Evolutionary conservation across 1,140 invertebrate genomes (phyloP).

Genomic region (Sinonovacula constricta): DNA sequence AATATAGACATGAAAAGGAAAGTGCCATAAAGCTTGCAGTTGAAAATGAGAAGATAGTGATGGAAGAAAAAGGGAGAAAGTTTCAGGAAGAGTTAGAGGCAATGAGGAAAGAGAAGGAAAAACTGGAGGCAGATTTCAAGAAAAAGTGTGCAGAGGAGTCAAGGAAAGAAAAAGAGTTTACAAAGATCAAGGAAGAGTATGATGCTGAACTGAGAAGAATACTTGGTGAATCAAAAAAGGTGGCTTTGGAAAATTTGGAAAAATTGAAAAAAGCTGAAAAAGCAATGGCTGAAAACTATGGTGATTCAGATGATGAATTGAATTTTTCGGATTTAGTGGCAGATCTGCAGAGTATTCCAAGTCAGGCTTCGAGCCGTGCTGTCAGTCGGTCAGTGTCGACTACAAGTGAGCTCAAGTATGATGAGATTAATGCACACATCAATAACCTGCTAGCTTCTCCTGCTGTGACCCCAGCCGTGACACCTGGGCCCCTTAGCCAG

Average conservation of each 20-base stretch:
- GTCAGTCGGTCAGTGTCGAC: conserved; percentile 56
- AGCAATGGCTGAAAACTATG: conserved; percentile 60
- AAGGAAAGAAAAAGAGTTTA: conserved; percentile 63
- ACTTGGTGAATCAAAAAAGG: conserved; percentile 62
- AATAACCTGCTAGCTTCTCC: conserved; percentile 43
- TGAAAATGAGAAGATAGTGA: conserved; percentile 55
- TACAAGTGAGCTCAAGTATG: conserved; percentile 57
- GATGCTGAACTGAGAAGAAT: conserved; percentile 63
- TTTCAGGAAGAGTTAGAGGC: conserved; percentile 61
- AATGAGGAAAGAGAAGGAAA: conserved; percentile 59
- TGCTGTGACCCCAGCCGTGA: conserved; percentile 38
- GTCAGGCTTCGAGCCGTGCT: conserved; percentile 54
- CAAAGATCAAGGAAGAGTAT: conserved; percentile 64
- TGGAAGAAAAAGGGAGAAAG: conserved; percentile 49
- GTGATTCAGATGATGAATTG: conserved; percentile 56
- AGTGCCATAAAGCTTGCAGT: conserved; percentile 54
- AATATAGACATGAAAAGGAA: conserved; percentile 54
- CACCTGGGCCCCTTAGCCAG: neutral
- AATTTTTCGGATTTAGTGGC: conserved; percentile 48
- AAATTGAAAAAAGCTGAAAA: conserved; percentile 66
- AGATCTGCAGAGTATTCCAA: conserved; percentile 40
- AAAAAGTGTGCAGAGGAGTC: conserved; percentile 59
- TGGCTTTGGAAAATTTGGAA: conserved; percentile 65
- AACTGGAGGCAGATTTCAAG: conserved; percentile 79
- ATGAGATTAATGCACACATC: conserved; percentile 51